These are phyloP conservation scores for Linhomoeus sp. DNA, from an alignment of 2,888 invertebrate species.

Conservation along the genomic window DNA sequence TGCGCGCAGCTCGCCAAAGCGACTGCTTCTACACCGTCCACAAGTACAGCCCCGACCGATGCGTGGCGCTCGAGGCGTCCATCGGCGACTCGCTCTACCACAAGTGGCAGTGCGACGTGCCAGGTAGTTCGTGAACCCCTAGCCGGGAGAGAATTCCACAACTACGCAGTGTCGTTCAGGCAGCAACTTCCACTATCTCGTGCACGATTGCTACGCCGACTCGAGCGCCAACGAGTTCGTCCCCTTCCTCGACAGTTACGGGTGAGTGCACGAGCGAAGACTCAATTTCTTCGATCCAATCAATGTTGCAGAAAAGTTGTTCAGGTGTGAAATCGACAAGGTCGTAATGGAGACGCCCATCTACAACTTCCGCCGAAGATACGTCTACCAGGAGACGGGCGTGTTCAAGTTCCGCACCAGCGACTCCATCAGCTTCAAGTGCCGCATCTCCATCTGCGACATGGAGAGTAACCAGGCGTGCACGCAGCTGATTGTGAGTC, in stretches of 20 bases:
- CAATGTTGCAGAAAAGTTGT: too few species aligned
- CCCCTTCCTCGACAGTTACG: constrained; percentile 18
- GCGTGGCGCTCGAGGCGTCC: constrained; percentile 22
- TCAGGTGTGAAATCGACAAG: constrained; percentile 19
- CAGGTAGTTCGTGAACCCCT: neutral
- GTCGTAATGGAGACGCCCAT: constrained; percentile 19
- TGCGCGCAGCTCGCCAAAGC: constrained; percentile 9
- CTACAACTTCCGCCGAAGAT: too few species aligned
- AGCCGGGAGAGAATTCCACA: neutral
- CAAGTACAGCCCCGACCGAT: constrained; percentile 16
- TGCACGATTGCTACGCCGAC: constrained; percentile 20
- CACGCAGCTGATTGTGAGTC: constrained; percentile 8
- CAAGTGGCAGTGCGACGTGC: constrained; percentile 19
- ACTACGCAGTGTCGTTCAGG: constrained; percentile 10
- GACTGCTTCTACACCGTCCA: constrained; percentile 20
- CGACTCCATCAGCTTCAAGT: constrained; percentile 18
- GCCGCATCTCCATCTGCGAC: constrained; percentile 21
- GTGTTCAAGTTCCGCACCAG: constrained; percentile 23
- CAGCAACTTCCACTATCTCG: constrained; percentile 18
- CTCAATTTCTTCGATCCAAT: too few species aligned
- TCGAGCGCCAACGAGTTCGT: constrained; percentile 15
- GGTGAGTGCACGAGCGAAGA: constrained; percentile 8
- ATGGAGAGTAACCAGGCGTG: constrained; percentile 12
- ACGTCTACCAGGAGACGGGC: constrained; percentile 14
- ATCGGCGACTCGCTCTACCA: constrained; percentile 24